Percentiles rank a stretch among this genome's conserved stretches.
phyloP scores from a whole-genome alignment of 2,797 vertebrate genomes.

The Thaleichthys pacificus region DNA sequence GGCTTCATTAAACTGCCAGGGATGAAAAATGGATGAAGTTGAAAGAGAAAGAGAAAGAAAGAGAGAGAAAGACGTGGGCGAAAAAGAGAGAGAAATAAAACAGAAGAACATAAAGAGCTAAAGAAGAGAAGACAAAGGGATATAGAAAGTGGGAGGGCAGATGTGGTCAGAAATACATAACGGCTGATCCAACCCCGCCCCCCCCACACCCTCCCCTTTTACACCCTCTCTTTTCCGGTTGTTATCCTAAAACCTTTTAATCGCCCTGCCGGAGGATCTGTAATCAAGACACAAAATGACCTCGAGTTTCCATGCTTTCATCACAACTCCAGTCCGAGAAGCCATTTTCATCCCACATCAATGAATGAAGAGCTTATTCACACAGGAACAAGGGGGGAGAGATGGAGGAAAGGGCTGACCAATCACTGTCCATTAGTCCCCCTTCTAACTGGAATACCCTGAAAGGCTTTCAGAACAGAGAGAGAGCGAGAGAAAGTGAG shows the following conservation, averaged over 20 bases:
- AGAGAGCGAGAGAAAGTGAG: background rate
- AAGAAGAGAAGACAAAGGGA: background rate
- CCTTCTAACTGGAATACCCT: background rate
- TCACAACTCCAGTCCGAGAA: background rate
- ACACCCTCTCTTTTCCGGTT: background rate
- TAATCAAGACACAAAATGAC: background rate
- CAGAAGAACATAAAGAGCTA: background rate
- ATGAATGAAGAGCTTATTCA: background rate
- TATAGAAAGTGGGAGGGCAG: background rate
- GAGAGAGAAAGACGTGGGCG: background rate
- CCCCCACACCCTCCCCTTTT: background rate
- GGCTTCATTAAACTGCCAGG: background rate
- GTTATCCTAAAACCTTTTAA: background rate
- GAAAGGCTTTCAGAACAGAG: background rate
- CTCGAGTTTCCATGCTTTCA: background rate
- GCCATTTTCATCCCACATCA: constrained; percentile 6
- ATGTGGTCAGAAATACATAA: background rate
- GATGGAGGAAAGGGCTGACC: background rate
- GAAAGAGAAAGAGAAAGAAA: background rate
- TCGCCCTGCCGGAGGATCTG: background rate
- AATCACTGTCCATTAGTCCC: background rate
- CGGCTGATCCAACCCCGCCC: background rate
- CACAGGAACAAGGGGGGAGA: background rate
- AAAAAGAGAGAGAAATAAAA: background rate
- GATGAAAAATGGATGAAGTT: background rate